Evolutionary conservation across 1,140 invertebrate genomes (phyloP).

Genomic region (Drosophila quadrilineata): DNA sequence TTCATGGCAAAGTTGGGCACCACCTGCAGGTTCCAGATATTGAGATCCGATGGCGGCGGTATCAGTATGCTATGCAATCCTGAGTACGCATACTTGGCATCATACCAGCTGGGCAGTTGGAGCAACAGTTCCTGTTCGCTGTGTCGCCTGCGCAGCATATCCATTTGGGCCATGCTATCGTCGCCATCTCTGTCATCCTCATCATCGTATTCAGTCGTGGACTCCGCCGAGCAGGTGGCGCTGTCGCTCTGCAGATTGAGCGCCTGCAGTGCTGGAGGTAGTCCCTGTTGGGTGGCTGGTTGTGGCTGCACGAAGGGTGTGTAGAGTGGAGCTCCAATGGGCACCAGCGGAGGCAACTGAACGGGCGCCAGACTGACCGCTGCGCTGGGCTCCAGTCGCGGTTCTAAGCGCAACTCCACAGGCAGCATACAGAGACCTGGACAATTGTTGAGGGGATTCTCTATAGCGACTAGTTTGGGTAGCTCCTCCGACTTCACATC

Average conservation of each 20-base stretch:
- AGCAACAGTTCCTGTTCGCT: constrained; percentile 52
- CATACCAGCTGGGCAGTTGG: constrained; percentile 77
- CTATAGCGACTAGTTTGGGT: constrained; percentile 66
- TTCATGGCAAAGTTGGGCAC: constrained; percentile 79
- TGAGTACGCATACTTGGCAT: constrained; percentile 84
- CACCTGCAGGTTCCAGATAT: constrained; percentile 74
- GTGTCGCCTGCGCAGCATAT: constrained; percentile 58
- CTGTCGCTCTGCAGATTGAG: constrained; percentile 50
- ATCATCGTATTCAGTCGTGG: constrained; percentile 47
- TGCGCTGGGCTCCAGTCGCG: constrained; percentile 44
- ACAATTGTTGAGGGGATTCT: constrained; percentile 33
- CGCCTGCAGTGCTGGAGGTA: constrained; percentile 45
- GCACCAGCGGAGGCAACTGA: constrained; percentile 58
- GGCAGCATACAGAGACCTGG: constrained; percentile 29
- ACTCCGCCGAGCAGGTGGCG: constrained; percentile 43
- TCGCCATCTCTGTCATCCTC: constrained; percentile 23
- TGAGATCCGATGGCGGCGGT: constrained; percentile 81
- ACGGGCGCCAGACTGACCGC: constrained; percentile 38
- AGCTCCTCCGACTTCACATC: constrained; percentile 30
- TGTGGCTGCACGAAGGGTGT: constrained; percentile 61
- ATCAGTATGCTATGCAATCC: constrained; percentile 85
- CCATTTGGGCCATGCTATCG: constrained; percentile 57
- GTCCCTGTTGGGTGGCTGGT: not conserved
- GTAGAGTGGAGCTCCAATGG: constrained; percentile 59
- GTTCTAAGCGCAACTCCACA: constrained; percentile 46